Percentiles rank a stretch among this genome's conserved stretches.
Conservation (phyloP, 2,888 invertebrate species). For the Icerya purchasi region DNA sequence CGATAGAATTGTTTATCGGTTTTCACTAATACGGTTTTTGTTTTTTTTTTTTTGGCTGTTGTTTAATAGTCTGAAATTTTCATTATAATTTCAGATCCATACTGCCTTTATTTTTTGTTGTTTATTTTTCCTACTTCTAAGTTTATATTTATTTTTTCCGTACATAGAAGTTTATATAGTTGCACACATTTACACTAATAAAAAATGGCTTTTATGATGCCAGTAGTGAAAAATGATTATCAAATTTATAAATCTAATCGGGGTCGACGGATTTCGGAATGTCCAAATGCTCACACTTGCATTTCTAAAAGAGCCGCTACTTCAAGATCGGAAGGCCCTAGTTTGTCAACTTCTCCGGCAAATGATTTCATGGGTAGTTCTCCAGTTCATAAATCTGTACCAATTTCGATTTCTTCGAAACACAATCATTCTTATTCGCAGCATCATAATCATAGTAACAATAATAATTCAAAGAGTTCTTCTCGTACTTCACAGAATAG, state of each 20-base stretch:
- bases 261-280: constrained; percentile 51
- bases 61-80: too few species aligned
- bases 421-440: constrained; percentile 25
- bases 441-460: constrained; percentile 28
- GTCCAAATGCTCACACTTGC: constrained; percentile 37
- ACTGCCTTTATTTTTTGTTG: too few species aligned
- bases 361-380: constrained; percentile 32
- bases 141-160: too few species aligned
- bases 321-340: constrained; percentile 49
- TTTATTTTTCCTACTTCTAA: too few species aligned
- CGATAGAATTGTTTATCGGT: too few species aligned
- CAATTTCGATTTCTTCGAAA: constrained; percentile 36
- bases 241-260: constrained; percentile 74
- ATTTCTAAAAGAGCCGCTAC: constrained; percentile 47
- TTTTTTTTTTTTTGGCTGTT: too few species aligned
- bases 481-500: constrained; percentile 40
- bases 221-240: constrained; percentile 81
- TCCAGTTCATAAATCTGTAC: constrained; percentile 43
- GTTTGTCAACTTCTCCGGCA: constrained; percentile 41
- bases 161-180: too few species aligned
- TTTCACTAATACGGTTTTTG: too few species aligned
- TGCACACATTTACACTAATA: neutral
- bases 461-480: constrained; percentile 37
- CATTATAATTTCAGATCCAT: too few species aligned
- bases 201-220: constrained; percentile 85